phyloP scores from a whole-genome alignment of 2,888 invertebrate genomes.

The Eulithis testata region DNA sequence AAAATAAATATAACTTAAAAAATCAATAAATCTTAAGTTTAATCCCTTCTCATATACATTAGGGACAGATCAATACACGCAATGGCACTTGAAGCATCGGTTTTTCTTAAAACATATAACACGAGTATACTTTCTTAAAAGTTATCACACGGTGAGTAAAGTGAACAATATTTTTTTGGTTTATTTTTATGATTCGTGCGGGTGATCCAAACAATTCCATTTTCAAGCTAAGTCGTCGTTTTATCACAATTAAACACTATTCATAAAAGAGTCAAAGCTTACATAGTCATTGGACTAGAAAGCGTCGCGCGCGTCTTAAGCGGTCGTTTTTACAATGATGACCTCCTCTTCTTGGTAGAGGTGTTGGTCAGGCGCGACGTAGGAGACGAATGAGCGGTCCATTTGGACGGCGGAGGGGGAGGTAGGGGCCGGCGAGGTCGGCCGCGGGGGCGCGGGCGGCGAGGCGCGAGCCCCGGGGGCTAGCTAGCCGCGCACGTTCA shows the following conservation, averaged over 20 bases:
- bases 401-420: slow-evolving; percentile 66
- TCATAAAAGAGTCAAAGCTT: slow-evolving; percentile 38
- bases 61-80: slow-evolving; percentile 52
- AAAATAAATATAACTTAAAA: slow-evolving; percentile 33
- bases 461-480: slow-evolving; percentile 75
- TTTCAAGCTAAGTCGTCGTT: slow-evolving; percentile 68
- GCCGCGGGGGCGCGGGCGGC: slow-evolving; percentile 70
- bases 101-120: slow-evolving; percentile 56
- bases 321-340: slow-evolving; percentile 68
- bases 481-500: slow-evolving; percentile 82
- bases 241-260: slow-evolving; percentile 43
- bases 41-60: slow-evolving; percentile 43
- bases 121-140: slow-evolving; percentile 31
- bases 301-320: slow-evolving; percentile 42
- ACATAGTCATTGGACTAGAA: slow-evolving; percentile 28
- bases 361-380: slow-evolving; percentile 70
- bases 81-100: slow-evolving; percentile 81
- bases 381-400: slow-evolving; percentile 69
- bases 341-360: slow-evolving; percentile 75
- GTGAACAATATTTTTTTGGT: slow-evolving; percentile 61
- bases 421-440: slow-evolving; percentile 70
- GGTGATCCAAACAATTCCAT: slow-evolving; percentile 62
- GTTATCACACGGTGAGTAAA: slow-evolving; percentile 56
- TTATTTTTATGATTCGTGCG: slow-evolving; percentile 66
- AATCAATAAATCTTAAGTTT: slow-evolving; percentile 48